Percentiles rank a stretch among this genome's conserved stretches.
phyloP scores from a whole-genome alignment of 2,888 invertebrate species.

The Gonocerus acuteangulatus region DNA sequence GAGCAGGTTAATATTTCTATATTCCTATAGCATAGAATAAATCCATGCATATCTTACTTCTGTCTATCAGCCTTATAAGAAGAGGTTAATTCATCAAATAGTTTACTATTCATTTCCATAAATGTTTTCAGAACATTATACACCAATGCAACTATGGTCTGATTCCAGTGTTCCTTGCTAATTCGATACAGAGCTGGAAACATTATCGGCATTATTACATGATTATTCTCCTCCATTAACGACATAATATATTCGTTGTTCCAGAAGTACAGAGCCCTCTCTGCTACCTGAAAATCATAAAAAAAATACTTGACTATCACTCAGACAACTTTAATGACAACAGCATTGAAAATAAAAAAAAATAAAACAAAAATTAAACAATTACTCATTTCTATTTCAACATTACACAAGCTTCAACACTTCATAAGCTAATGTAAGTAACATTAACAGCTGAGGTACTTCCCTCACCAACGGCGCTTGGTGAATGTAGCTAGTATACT shows the following conservation, averaged over 20 bases:
- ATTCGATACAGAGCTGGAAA: conserved; percentile 98
- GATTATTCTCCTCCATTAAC: conserved; percentile 96
- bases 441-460: too few relatives aligned
- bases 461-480: too few relatives aligned
- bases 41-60: conserved; percentile 83
- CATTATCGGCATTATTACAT: conserved; percentile 98
- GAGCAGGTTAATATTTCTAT: too few relatives aligned
- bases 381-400: too few relatives aligned
- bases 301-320: not conserved
- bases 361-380: conserved; percentile 9
- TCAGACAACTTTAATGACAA: not conserved
- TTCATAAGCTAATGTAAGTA: too few relatives aligned
- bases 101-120: conserved; percentile 99
- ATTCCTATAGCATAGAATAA: too few relatives aligned
- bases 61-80: conserved; percentile 98
- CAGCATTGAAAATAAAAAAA: not conserved
- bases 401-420: too few relatives aligned
- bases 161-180: conserved; percentile 99
- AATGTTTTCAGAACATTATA: conserved; percentile 99
- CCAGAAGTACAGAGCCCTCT: conserved; percentile 98
- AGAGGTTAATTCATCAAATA: conserved; percentile 97
- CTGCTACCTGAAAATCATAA: conserved; percentile 71
- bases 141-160: conserved; percentile 97
- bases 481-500: too few relatives aligned
- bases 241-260: conserved; percentile 99